Evolutionary conservation across 2,888 invertebrate species (phyloP), one percentile per base, ranked within the genome.

Genomic region (Biston betularia): DNA sequence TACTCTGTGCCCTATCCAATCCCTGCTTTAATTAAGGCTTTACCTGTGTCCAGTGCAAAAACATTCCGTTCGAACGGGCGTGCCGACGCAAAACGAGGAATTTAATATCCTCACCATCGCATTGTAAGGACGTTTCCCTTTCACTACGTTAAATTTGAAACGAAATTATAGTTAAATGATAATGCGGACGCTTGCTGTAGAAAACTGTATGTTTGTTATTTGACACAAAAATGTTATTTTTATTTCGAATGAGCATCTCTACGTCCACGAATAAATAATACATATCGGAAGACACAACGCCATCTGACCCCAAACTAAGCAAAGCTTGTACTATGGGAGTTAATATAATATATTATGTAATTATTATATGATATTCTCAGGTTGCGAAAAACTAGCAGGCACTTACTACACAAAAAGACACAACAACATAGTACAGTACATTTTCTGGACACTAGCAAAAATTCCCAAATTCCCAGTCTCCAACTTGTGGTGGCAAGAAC

Each of bases 11-110:
- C 54, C 48, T 65, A 44, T 42, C 62, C 45, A 65, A 65, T 60
- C 59, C 67, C 69, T 33, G 65, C 46, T 69, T 69, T 68, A 70
- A 70, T 70, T 68, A 71, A 69, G 65, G 63, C 65, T 68, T 57
- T 55, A 67, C 67, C 56, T 69, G 63, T 56, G 62, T 48, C 53
- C 60, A 55, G 67, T 56, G 44, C 44, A 60, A 62, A 69, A 65
- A 67, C 56, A 48, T 54, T 62, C 54, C 34, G 34, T 54, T 54
- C 54, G 54, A 63, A 55, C 40, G 53, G 24, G 53, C 57, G 50
- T 56, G 10, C 60, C 65, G 44, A 57, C 52, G 57, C 44, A n/a
- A 63, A 54, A 58, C 35, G 61, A 34, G 57, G 63, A 58, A 63
- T 63, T 68, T 55, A 67, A 63, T 59, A 63, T 53, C 49, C 54